Conservation (phyloP, 2,797 vertebrate species). For the Sebastes kiyomatsui region DNA sequence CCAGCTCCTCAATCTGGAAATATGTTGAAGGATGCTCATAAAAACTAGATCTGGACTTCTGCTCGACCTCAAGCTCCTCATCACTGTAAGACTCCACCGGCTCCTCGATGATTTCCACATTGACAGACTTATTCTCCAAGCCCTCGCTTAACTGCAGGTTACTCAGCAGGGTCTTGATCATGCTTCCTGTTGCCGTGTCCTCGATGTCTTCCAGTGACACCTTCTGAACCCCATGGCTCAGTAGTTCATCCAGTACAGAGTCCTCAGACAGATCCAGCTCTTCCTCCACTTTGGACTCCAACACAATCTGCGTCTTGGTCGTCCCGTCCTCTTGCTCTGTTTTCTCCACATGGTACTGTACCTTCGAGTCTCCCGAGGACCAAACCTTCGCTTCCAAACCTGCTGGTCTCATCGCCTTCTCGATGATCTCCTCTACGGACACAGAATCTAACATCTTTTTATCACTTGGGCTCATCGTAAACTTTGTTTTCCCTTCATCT, state of each 20-base stretch:
- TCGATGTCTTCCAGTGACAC: conserved; percentile 83
- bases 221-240: conserved; percentile 83
- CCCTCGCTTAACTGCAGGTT: conserved; percentile 81
- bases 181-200: conserved; percentile 81
- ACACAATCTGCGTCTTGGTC: conserved; percentile 87
- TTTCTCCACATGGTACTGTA: conserved; percentile 87
- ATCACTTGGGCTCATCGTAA: conserved; percentile 43
- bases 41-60: conserved; percentile 72
- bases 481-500: conserved; percentile 24
- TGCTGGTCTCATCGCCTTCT: conserved; percentile 88
- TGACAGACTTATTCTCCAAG: conserved; percentile 84
- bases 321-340: conserved; percentile 85
- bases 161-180: conserved; percentile 87
- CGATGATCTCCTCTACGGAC: conserved; percentile 90
- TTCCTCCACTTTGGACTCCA: conserved; percentile 90
- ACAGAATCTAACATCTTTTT: conserved; percentile 79
- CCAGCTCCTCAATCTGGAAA: conserved; percentile 92
- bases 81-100: conserved; percentile 79
- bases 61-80: conserved; percentile 73
- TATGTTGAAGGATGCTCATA: conserved; percentile 75
- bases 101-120: conserved; percentile 92
- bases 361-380: conserved; percentile 81
- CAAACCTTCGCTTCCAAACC: conserved; percentile 73
- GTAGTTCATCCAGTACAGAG: conserved; percentile 78
- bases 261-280: conserved; percentile 84